Conservation (phyloP, 1,140 invertebrate genomes). For the Drosophila novamexicana region DNA sequence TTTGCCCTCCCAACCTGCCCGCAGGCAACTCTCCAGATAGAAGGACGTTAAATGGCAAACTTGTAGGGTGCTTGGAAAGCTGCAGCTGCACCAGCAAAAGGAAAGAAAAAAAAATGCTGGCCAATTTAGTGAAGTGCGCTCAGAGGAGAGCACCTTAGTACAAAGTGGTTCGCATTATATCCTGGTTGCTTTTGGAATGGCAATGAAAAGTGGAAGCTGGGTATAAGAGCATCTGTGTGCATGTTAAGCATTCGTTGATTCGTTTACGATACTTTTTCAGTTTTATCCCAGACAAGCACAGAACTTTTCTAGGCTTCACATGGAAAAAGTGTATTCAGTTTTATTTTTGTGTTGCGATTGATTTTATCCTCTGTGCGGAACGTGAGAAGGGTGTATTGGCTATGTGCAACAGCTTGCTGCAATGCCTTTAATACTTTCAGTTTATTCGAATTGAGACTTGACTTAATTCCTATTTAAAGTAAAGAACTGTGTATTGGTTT, state of each 20-base stretch:
- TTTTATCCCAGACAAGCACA: no score
- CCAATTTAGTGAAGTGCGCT: constrained; percentile 32
- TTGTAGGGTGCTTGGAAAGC: constrained; percentile 3
- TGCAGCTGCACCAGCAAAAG: neutral
- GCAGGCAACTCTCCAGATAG: neutral
- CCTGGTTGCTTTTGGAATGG: neutral
- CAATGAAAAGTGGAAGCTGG: constrained; percentile 29
- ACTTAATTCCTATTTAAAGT: no score
- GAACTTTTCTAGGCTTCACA: no score
- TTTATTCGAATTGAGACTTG: no score
- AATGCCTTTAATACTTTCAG: no score
- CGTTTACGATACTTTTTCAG: neutral
- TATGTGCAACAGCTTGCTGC: no score
- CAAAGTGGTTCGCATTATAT: constrained; percentile 28
- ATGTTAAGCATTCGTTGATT: constrained; percentile 11
- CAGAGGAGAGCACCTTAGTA: constrained; percentile 25
- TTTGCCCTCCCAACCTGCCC: neutral
- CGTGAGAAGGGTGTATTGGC: no score
- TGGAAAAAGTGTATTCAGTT: no score
- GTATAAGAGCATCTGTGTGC: constrained; percentile 51
- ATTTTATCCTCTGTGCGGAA: no score
- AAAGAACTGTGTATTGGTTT: no score
- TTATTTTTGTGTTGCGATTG: no score
- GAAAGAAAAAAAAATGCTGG: constrained; percentile 2
- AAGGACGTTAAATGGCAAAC: constrained; percentile 4